Evolutionary conservation across 2,888 invertebrate genomes (phyloP).

Genomic region (Tromatobia lineatoria): DNA sequence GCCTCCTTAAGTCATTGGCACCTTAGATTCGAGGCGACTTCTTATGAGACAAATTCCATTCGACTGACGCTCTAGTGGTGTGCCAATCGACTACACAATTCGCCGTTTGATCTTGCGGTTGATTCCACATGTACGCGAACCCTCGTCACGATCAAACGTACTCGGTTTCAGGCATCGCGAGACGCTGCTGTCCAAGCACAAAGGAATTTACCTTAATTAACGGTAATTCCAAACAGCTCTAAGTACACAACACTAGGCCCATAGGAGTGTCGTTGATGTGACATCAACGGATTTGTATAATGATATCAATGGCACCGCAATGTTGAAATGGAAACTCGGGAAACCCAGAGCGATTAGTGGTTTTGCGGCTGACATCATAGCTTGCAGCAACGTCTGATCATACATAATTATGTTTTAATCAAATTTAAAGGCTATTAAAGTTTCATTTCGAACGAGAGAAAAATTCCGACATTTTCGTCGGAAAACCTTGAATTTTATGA

Average conservation of each 20-base stretch:
- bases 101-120: slow-evolving; percentile 15
- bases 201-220: neutral
- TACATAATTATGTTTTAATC: neutral
- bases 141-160: slow-evolving; percentile 33
- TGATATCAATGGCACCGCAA: slow-evolving; percentile 5
- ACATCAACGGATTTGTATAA: neutral
- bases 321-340: neutral
- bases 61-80: neutral
- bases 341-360: neutral
- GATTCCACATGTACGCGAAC: neutral
- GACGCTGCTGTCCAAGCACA: slow-evolving; percentile 1
- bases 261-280: neutral
- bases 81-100: neutral
- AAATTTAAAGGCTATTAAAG: neutral
- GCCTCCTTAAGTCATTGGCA: neutral
- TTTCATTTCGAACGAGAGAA: neutral
- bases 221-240: neutral
- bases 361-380: slow-evolving; percentile 11
- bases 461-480: neutral
- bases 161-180: slow-evolving; percentile 10
- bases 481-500: neutral
- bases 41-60: neutral
- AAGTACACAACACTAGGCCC: neutral
- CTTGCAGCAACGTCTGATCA: neutral
- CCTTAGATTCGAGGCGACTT: neutral